phyloP scores from a whole-genome alignment of 2,888 invertebrate genomes.

The Conchocele bisecta region DNA sequence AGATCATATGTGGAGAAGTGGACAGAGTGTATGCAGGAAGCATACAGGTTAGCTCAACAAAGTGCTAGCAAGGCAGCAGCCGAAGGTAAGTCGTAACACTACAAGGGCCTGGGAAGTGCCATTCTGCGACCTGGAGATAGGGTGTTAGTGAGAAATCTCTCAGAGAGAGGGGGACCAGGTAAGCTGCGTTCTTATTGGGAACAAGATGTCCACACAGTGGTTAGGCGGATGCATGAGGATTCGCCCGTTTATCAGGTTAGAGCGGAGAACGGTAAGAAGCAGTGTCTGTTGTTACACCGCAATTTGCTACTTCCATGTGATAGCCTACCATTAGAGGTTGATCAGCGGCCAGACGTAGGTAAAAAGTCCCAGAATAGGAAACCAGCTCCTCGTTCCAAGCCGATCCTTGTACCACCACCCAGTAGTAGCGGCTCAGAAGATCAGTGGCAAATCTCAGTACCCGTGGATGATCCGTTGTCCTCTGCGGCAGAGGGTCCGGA shows the following conservation, averaged over 20 bases:
- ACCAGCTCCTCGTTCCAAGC: neutral
- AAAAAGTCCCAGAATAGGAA: no score
- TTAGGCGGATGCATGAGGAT: neutral
- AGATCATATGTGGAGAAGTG: slow-evolving; percentile 18
- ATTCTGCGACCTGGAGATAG: neutral
- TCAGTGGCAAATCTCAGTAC: neutral
- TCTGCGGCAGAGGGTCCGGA: neutral
- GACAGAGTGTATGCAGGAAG: slow-evolving; percentile 33
- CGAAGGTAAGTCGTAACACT: slow-evolving; percentile 21
- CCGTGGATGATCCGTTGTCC: neutral
- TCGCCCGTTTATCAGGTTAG: slow-evolving; percentile 14
- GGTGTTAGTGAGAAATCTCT: slow-evolving; percentile 8
- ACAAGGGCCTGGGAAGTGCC: slow-evolving; percentile 17
- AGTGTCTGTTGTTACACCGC: neutral
- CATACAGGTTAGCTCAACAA: slow-evolving; percentile 16
- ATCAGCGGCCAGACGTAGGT: no score
- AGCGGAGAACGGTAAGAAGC: neutral
- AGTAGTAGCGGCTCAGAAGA: slow-evolving; percentile 5
- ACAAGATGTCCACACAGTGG: slow-evolving; percentile 7
- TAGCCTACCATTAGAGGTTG: neutral
- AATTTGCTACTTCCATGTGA: slow-evolving; percentile 12
- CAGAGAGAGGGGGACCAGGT: slow-evolving; percentile 8
- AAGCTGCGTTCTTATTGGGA: slow-evolving; percentile 17
- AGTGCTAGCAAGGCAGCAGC: slow-evolving; percentile 14
- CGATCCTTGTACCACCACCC: neutral